Evolutionary conservation across 2,888 invertebrate genomes (phyloP).

Genomic region (Bellardia pandia): DNA sequence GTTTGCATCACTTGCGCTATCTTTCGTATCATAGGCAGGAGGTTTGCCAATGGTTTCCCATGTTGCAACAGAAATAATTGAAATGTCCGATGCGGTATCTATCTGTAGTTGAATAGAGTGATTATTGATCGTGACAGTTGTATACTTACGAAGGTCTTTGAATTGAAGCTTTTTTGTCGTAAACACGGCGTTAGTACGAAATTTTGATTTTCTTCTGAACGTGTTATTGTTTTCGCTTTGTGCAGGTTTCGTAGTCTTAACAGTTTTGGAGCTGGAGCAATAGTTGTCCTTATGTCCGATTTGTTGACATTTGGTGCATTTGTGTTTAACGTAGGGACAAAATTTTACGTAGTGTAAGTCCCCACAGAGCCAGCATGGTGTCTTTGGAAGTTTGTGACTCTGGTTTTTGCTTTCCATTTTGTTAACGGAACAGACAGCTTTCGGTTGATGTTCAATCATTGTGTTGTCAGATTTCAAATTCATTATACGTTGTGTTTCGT

Average conservation of each 20-base stretch:
- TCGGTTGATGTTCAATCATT: no score
- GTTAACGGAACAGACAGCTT: background rate
- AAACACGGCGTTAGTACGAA: conserved; percentile 27
- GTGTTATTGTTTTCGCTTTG: background rate
- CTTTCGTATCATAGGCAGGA: background rate
- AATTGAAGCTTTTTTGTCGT: conserved; percentile 32
- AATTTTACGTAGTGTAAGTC: conserved; percentile 19
- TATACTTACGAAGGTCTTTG: conserved; percentile 28
- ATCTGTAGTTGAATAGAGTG: conserved; percentile 8
- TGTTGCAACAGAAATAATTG: conserved; percentile 20
- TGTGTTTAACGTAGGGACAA: conserved; percentile 19
- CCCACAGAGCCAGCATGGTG: background rate
- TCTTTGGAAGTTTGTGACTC: conserved; percentile 5
- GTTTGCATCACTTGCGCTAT: conserved; percentile 33
- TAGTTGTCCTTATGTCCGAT: conserved; percentile 31
- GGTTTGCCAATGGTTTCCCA: conserved; percentile 19
- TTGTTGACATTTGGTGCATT: conserved; percentile 34
- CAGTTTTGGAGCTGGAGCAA: conserved; percentile 1
- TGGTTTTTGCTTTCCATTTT: conserved; percentile 12
- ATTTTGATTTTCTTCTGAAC: background rate
- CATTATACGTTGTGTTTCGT: conserved; percentile 33
- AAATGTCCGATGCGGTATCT: conserved; percentile 26
- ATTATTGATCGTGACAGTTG: conserved; percentile 17
- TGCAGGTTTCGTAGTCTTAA: background rate
- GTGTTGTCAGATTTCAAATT: conserved; percentile 38